Conservation (phyloP, 2,113 vertebrate genomes). For the Rhipidura dahli region DNA sequence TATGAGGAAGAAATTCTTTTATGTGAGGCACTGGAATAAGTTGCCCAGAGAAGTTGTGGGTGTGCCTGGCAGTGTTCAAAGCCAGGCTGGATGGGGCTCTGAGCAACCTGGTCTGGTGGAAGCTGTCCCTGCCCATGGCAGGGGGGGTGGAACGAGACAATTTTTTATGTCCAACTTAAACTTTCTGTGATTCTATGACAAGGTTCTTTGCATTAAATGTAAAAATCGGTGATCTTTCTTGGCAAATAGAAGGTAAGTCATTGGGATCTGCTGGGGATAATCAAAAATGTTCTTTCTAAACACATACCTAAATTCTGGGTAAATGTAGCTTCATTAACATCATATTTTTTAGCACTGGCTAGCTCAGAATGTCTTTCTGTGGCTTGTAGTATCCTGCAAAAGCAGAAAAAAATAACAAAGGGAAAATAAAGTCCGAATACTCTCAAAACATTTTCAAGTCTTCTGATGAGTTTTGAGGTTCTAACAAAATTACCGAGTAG, state of each 20-base stretch:
- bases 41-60: neutral
- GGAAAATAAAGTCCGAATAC: neutral
- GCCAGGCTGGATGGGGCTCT: neutral
- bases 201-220: neutral
- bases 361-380: neutral
- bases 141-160: neutral
- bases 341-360: neutral
- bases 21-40: neutral
- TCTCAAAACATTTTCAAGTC: neutral
- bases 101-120: neutral
- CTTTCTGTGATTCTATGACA: neutral
- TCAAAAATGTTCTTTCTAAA: neutral
- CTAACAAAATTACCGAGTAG: neutral
- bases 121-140: neutral
- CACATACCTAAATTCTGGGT: neutral
- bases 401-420: neutral
- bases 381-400: neutral
- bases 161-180: neutral
- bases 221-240: neutral
- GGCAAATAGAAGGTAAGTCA: neutral
- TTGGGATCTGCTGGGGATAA: neutral
- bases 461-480: neutral
- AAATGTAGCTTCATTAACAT: neutral
- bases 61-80: neutral
- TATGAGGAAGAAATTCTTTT: neutral